Base-by-base conservation (phyloP, 2,888 invertebrate genomes). In the Eutolmus rufibarbis region DNA sequence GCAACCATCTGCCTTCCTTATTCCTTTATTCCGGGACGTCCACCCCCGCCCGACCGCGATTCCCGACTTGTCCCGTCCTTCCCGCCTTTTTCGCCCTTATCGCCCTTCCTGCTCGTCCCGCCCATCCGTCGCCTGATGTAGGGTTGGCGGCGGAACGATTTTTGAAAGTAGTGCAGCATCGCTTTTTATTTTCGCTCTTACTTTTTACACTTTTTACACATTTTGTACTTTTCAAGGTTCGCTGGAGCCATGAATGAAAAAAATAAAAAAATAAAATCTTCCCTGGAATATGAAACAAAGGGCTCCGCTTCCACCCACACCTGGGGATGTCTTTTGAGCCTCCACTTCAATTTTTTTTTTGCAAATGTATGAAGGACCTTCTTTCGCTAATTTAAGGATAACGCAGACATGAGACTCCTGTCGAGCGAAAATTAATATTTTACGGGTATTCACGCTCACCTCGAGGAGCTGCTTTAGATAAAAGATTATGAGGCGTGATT, bases 321-420 rank as follows among this genome's bases (percentile, higher is more conserved):
- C 19, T 12, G 66, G 7, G 51, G 2, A 7, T 19, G 57, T 57
- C 23, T 9, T 57, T 76, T 76, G 34, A 16, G 76, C 76, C 40
- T 46, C 43, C 37, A n/a, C 37, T 28, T 76, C 34, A 28, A 34
- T 1, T 28, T 28, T 34, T n/a, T 31, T 34, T 28, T 19, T 31
- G 51, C 40, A 31, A 34, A 81, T 23, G 81, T 81, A 56, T 81
- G 81, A 81, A 81, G 46, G 56, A 81, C 46, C 23, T 56, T 51
- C 28, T 81, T 81, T 51, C 46, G 28, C 34, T 81, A 81, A 81
- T 81, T 81, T 81, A 81, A 56, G 81, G 56, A 81, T 78, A 78
- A 78, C 78, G 46, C 37, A 23, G 43, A 43, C 46, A 78, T 37
- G 5, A 78, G 37, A 31, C 81, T 16, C 31, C 28, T 56, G 51